Evolutionary conservation across 2,888 invertebrate genomes (phyloP), one percentile per base, ranked within the genome.

Genomic region (Drosophila setosimentum): DNA sequence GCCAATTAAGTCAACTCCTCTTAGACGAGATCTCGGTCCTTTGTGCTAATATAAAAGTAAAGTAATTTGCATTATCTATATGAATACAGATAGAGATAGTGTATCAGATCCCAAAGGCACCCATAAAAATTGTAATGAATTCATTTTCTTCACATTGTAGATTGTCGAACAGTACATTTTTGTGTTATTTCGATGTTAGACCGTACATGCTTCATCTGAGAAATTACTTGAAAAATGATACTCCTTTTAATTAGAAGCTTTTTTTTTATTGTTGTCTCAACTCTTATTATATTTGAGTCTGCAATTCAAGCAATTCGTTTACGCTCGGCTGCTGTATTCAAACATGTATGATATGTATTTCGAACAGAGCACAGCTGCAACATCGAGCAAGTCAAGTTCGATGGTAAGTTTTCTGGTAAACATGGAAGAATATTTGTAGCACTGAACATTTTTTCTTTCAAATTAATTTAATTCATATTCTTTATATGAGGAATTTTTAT

Each of bases 331-430:
- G 30, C 11, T 45, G 16, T 30, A 6, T 2, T 66, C 66, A 29
- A 55, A 68, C 67, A 27, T 49, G 67, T 49, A 1, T 16, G 51
- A 51, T 29, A 18, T n/a, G 3, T 24, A 6, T 13, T 2, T 35
- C 50, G 29, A 29, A 33, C 68, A 40, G 8, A 32, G 5, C 8
- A 1, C 11, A n/a, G 18, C 13, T 51, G 18, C 53, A 63, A 32
- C 57, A 29, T 53, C 60, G 11, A 60, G 61, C 58, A 6, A 13
- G n/a, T 57, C 73, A 66, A 51, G 73, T 66, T 75, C 24, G 77
- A 54, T 32, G 27, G 3, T 1, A 7, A 24, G 10, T 16, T 29
- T 57, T 18, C 3, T 13, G 18, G 5, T 10, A 24, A 21, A 33
- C 11, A 27, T 27, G 7, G 11, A n/a, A 13, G 24, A 35, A 37